Conservation (phyloP, 1,140 invertebrate species). For the Carposina sasakii region DNA sequence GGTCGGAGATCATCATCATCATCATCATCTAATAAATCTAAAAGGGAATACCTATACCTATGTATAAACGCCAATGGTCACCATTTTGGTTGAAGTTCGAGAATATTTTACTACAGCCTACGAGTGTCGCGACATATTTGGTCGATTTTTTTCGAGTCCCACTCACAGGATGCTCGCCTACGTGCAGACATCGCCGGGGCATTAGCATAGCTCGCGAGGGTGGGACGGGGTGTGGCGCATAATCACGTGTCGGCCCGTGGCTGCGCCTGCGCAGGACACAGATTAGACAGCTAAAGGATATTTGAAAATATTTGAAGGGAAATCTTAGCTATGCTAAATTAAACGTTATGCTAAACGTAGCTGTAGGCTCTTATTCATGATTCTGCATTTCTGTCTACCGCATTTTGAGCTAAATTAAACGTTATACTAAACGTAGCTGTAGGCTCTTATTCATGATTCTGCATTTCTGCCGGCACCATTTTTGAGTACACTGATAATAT, state of each 20-base stretch:
- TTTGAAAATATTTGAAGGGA: no score
- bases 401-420: no score
- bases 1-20: neutral
- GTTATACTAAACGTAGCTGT: no score
- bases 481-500: no score
- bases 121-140: slow-evolving; percentile 43
- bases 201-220: slow-evolving; percentile 47
- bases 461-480: no score
- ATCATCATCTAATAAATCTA: neutral
- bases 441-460: no score
- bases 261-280: no score
- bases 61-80: neutral
- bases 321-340: no score
- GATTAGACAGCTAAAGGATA: no score
- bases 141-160: slow-evolving; percentile 42
- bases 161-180: slow-evolving; percentile 52
- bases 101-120: slow-evolving; percentile 25
- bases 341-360: no score
- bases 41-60: neutral
- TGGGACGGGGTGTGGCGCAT: slow-evolving; percentile 46
- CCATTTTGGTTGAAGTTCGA: neutral
- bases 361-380: no score
- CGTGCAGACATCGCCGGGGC: slow-evolving; percentile 49
- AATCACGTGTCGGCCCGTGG: slow-evolving; percentile 50
- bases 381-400: no score